Conservation (phyloP, 2,888 invertebrate species). For the Aelia acuminata region DNA sequence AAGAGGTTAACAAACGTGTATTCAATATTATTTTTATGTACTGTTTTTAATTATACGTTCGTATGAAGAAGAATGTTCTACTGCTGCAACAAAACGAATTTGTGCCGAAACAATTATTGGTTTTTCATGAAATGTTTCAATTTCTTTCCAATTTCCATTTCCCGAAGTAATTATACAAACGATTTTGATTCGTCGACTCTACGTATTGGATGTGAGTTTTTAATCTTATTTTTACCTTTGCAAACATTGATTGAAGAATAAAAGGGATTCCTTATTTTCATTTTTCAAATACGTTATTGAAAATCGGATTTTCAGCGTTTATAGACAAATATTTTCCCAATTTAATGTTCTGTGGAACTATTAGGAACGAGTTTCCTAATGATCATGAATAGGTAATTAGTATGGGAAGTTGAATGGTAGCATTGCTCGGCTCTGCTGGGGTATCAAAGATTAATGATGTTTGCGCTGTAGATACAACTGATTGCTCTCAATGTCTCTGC, state of each 20-base stretch:
- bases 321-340: no score
- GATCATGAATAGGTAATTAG: constrained; percentile 10
- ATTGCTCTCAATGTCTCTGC: not conserved
- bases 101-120: not conserved
- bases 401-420: constrained; percentile 9
- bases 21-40: no score
- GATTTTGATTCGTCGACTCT: not conserved
- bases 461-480: not conserved
- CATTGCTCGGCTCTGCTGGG: not conserved
- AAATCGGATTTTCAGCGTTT: not conserved
- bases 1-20: no score
- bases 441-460: constrained; percentile 35
- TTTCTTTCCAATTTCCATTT: not conserved
- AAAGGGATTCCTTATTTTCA: not conserved
- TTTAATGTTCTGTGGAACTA: not conserved
- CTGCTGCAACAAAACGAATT: not conserved
- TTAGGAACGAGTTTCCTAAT: not conserved
- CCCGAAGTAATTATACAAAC: not conserved
- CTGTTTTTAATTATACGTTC: no score
- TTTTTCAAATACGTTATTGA: not conserved
- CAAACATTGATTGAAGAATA: not conserved
- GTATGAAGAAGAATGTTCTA: no score
- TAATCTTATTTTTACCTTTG: not conserved
- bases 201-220: not conserved
- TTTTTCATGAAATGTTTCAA: not conserved